A percentile compares a stretch with the other conserved stretches of the same genome.
These are phyloP conservation scores for Coelogynopora nodosa DNA, from an alignment of 2,888 invertebrate species.

Conservation along the genomic window DNA sequence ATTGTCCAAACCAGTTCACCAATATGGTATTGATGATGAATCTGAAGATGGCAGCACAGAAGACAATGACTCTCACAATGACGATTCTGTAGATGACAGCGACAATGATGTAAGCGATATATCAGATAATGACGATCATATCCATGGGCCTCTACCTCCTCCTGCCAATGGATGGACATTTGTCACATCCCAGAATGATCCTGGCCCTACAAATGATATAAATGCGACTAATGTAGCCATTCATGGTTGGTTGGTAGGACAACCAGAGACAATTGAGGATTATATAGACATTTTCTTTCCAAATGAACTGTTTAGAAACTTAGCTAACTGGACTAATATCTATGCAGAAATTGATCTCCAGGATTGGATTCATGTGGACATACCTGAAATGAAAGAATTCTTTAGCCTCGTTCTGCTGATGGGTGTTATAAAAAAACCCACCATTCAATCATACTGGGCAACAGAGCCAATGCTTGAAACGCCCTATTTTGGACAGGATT, in stretches of 20 bases:
- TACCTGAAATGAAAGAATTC: background rate
- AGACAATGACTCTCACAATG: slow-evolving; percentile 30
- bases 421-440: background rate
- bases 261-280: background rate
- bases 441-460: background rate
- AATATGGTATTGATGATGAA: slow-evolving; percentile 28
- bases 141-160: background rate
- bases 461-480: background rate
- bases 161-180: background rate
- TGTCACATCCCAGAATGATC: background rate
- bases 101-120: background rate
- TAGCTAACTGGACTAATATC: background rate
- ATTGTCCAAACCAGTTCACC: slow-evolving; percentile 27
- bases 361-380: background rate
- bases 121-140: background rate
- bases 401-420: background rate
- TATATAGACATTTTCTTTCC: background rate
- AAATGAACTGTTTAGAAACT: background rate
- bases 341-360: background rate
- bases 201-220: background rate
- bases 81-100: background rate
- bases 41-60: slow-evolving; percentile 26
- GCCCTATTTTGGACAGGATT: background rate
- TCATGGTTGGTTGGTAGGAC: background rate
- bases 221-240: background rate